phyloP scores from a whole-genome alignment of 2,888 invertebrate genomes.

The Pachymerium ferrugineum region DNA sequence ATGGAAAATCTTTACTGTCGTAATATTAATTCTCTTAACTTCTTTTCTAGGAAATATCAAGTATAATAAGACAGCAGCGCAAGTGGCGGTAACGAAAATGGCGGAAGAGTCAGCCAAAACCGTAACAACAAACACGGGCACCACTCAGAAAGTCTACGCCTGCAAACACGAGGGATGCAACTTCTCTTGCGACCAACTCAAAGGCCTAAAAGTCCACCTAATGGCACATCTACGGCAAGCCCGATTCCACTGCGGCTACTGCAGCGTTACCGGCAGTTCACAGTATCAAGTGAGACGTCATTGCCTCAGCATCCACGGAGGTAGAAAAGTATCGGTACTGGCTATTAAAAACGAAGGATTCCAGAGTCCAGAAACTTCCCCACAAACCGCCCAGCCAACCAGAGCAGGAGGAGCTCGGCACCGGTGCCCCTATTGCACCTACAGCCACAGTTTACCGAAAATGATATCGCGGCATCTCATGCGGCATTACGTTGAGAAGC shows the following conservation, averaged over 20 bases:
- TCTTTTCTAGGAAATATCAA: background rate
- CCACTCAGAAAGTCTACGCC: background rate
- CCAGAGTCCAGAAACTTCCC: background rate
- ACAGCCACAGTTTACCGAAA: constrained; percentile 30
- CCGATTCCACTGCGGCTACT: constrained; percentile 30
- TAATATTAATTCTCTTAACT: background rate
- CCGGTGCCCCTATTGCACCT: constrained; percentile 31
- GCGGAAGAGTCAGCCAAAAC: constrained; percentile 20
- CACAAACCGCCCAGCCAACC: background rate
- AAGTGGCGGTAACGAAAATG: constrained; percentile 28
- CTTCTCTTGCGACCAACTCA: constrained; percentile 29
- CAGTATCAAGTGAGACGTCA: constrained; percentile 31
- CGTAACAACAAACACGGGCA: background rate
- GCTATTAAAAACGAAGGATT: background rate
- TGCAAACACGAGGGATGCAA: constrained; percentile 27
- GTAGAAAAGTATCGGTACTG: constrained; percentile 9
- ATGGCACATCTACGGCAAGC: constrained; percentile 29
- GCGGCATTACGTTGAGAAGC: constrained; percentile 32
- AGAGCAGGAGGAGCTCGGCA: background rate
- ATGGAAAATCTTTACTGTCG: no score
- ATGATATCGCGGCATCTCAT: constrained; percentile 28
- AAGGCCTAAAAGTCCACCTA: constrained; percentile 31
- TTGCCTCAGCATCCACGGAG: constrained; percentile 28
- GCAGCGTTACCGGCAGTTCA: constrained; percentile 32
- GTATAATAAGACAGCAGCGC: background rate